A percentile compares a stretch with the other conserved stretches of the same genome.
Evolutionary conservation across 2,888 invertebrate genomes (phyloP).

Genomic region (Physocephala rufipes): DNA sequence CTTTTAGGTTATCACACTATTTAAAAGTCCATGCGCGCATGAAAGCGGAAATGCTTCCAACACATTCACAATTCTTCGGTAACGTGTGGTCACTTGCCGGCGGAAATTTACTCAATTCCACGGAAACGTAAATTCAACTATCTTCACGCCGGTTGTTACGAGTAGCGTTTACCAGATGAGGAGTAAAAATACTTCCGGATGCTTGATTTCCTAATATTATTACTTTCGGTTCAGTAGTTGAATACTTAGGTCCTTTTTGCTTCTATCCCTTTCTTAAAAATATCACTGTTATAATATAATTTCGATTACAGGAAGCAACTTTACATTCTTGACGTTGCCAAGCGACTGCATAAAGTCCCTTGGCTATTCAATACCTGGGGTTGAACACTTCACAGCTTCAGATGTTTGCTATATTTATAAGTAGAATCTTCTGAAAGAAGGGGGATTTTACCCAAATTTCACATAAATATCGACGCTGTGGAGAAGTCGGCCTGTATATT

Average conservation of each 20-base stretch:
- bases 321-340: constrained; percentile 63
- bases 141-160: background rate
- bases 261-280: constrained; percentile 48
- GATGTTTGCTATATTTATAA: constrained; percentile 56
- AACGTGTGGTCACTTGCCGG: constrained; percentile 1
- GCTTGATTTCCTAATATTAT: constrained; percentile 58
- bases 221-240: constrained; percentile 38
- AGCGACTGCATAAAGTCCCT: constrained; percentile 66
- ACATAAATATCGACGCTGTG: constrained; percentile 24
- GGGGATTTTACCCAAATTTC: constrained; percentile 19
- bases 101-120: constrained; percentile 23
- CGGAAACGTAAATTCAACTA: background rate
- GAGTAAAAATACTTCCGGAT: constrained; percentile 52
- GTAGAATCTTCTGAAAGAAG: constrained; percentile 40
- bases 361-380: constrained; percentile 67
- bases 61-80: background rate
- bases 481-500: background rate
- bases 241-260: constrained; percentile 3
- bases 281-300: constrained; percentile 62
- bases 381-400: constrained; percentile 65
- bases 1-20: constrained; percentile 58
- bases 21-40: constrained; percentile 64
- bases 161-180: constrained; percentile 35
- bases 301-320: constrained; percentile 61
- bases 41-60: constrained; percentile 27